Evolutionary conservation across 2,888 invertebrate genomes (phyloP).

Genomic region (Harpalus rubripes): DNA sequence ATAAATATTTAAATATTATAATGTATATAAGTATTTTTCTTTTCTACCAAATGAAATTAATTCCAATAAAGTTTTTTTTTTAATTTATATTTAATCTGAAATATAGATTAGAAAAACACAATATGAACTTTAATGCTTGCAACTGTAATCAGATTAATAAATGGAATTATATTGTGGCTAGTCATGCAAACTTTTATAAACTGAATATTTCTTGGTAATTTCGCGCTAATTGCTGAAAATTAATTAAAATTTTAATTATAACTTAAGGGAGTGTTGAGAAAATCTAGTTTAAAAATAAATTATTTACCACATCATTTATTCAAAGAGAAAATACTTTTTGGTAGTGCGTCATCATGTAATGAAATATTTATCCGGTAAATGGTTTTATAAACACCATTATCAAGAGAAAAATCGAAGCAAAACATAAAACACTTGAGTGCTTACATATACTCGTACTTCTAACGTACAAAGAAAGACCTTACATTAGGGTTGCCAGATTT

Average conservation of each 20-base stretch:
- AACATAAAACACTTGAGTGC: slow-evolving; percentile 5
- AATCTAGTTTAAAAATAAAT: slow-evolving; percentile 23
- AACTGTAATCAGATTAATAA: neutral
- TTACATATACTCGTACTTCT: slow-evolving; percentile 13
- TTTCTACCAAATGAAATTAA: neutral
- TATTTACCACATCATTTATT: slow-evolving; percentile 34
- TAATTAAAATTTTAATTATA: slow-evolving; percentile 2
- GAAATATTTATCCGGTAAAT: slow-evolving; percentile 11
- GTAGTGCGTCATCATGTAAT: neutral
- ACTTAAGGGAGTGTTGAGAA: neutral
- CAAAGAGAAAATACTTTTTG: slow-evolving; percentile 14
- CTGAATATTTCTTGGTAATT: neutral
- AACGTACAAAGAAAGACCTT: slow-evolving; percentile 18
- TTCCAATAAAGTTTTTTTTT: neutral
- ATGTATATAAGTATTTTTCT: neutral
- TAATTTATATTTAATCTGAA: neutral
- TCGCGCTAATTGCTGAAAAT: neutral
- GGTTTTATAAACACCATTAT: slow-evolving; percentile 26
- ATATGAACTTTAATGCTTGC: neutral
- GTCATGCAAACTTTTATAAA: neutral
- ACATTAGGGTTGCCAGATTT: too few species aligned
- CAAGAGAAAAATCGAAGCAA: slow-evolving; percentile 31
- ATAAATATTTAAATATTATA: too few species aligned
- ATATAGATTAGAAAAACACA: neutral
- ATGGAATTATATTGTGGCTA: neutral